Base-by-base conservation (phyloP, 2,888 invertebrate genomes). In the Cistogaster globosa region DNA sequence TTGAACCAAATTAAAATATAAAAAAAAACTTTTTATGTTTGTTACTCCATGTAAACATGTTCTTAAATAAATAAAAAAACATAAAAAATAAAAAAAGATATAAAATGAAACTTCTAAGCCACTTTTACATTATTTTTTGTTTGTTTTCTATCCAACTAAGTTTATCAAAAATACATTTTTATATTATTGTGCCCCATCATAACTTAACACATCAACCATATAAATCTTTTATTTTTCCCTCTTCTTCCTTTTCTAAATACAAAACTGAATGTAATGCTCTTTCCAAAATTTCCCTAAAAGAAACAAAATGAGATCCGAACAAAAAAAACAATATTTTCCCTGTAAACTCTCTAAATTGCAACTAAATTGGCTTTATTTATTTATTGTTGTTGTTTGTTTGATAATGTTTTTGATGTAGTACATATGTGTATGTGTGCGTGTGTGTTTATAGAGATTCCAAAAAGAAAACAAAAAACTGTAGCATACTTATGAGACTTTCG, bases 151-250 rank as follows among this genome's bases (percentile, higher is more conserved):
- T 63, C n/a, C 57, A 86, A 83, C 87, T 88, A 89, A 91, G 91
- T 91, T 89, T 89, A 90, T 90, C 91, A 90, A 90, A 90, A 90
- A 90, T 89, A 89, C 90, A 82, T 85, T 85, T 85, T 75, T 82
- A 71, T 79, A 79, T 75, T 78, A 85, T 85, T 77, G 65, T 60
- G 71, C 62, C 82, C 82, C 78, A 85, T 85, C 85, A 85, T 85
- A 91, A 90, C 89, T 90, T 91, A 89, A 89, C 90, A 90, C 91
- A 90, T 90, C 89, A 89, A 88, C 88, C 87, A 87, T 81, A 91
- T 90, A 90, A 91, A 90, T 90, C 90, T 89, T 86, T 78, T 72
- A 42, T 78, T 74, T 72, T 72, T 32, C 38, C 48, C 45, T 36
- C 38, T 58, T 45, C 20, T 14, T n/a, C 45, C 8, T 9, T 11